phyloP scores from a whole-genome alignment of 2,888 invertebrate genomes.

The Dryocosmus kuriphilus region DNA sequence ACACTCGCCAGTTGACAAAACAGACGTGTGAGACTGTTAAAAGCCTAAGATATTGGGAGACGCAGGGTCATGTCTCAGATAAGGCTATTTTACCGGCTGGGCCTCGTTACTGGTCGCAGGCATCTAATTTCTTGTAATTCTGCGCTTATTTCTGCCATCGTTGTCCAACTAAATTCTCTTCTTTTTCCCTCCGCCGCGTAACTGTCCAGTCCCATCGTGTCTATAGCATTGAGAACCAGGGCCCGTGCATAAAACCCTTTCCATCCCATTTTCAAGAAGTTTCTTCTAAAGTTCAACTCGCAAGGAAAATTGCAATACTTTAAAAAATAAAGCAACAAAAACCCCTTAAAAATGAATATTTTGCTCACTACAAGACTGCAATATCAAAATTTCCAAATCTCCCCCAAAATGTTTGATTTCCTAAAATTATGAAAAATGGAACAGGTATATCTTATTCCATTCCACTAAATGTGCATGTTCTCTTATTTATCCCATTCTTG shows the following conservation, averaged over 20 bases:
- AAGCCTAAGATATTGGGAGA: background rate
- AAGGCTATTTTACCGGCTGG: conserved; percentile 68
- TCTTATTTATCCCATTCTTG: background rate
- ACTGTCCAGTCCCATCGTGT: conserved; percentile 55
- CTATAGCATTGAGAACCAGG: background rate
- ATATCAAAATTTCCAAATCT: background rate
- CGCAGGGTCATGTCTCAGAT: conserved; percentile 4
- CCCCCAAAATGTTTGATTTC: background rate
- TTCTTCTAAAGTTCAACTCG: background rate
- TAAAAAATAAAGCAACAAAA: background rate
- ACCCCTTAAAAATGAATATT: background rate
- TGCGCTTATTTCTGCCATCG: conserved; percentile 26
- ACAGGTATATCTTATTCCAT: background rate
- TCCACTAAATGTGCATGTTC: background rate
- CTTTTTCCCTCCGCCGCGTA: conserved; percentile 47
- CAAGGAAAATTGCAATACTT: background rate
- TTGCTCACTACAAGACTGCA: background rate
- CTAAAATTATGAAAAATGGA: background rate
- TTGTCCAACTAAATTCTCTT: conserved; percentile 38
- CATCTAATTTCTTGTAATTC: conserved; percentile 72
- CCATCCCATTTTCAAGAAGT: background rate
- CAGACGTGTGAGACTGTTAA: no score
- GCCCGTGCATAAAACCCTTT: background rate
- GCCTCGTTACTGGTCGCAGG: conserved; percentile 67
- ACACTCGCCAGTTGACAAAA: no score